phyloP scores from a whole-genome alignment of 2,888 invertebrate species.

The Clostera curtula region DNA sequence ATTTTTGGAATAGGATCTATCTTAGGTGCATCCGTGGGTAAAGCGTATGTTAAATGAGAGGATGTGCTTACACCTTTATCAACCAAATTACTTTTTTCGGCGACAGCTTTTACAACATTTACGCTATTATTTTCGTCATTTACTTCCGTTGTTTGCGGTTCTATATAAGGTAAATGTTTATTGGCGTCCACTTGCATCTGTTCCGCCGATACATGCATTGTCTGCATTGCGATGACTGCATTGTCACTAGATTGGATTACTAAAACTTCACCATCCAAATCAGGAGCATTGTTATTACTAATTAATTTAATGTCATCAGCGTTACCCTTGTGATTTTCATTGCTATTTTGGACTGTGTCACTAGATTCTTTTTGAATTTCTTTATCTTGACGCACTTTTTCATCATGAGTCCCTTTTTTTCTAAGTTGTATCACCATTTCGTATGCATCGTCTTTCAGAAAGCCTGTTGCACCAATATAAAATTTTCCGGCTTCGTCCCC shows the following conservation, averaged over 20 bases:
- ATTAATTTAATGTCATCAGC: too few relatives aligned
- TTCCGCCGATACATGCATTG: too few relatives aligned
- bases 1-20: constrained; percentile 26
- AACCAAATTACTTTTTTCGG: constrained; percentile 15
- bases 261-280: too few relatives aligned
- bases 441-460: constrained; percentile 53
- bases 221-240: too few relatives aligned
- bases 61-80: constrained; percentile 36
- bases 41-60: constrained; percentile 26
- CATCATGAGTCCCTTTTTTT: constrained; percentile 40
- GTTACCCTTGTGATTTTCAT: constrained; percentile 11
- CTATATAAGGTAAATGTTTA: too few relatives aligned
- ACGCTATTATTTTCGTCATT: constrained; percentile 6
- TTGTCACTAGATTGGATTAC: too few relatives aligned
- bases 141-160: neutral
- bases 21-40: constrained; percentile 23
- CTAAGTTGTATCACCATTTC: constrained; percentile 63
- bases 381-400: constrained; percentile 12
- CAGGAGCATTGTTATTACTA: too few relatives aligned
- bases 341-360: neutral
- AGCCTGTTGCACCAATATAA: constrained; percentile 53
- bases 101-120: constrained; percentile 2
- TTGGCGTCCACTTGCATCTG: too few relatives aligned
- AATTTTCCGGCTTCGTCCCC: constrained; percentile 52
- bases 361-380: constrained; percentile 9